Conservation (phyloP, 1,140 invertebrate genomes). For the Aphelenchoides avenae region DNA sequence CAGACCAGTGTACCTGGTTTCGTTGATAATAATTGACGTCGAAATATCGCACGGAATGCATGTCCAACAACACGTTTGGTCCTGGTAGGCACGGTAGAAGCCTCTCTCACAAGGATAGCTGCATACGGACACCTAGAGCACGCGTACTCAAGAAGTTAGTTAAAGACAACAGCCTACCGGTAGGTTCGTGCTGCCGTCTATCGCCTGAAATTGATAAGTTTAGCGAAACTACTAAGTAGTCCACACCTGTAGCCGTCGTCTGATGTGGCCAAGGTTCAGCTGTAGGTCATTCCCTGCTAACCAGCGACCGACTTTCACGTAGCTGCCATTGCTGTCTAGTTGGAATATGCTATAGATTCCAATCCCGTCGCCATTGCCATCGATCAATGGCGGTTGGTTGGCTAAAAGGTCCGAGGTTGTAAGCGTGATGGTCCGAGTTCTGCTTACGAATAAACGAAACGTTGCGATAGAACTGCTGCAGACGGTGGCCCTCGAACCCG, state of each 20-base stretch:
- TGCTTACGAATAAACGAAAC: conserved; percentile 43
- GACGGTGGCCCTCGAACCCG: conserved; percentile 49
- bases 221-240: not conserved
- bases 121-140: conserved; percentile 67
- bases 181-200: conserved; percentile 28
- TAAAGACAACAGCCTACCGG: too few species aligned
- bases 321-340: conserved; percentile 45
- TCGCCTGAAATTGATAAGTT: conserved; percentile 16
- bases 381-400: conserved; percentile 53
- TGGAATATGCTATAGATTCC: conserved; percentile 62
- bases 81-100: conserved; percentile 66
- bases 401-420: conserved; percentile 18
- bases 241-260: conserved; percentile 42
- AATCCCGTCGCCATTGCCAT: conserved; percentile 62
- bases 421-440: not conserved
- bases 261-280: conserved; percentile 42
- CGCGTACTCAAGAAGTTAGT: conserved; percentile 3
- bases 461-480: conserved; percentile 55
- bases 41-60: conserved; percentile 69
- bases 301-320: conserved; percentile 48
- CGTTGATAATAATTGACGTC: conserved; percentile 69
- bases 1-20: conserved; percentile 64
- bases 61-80: conserved; percentile 70
- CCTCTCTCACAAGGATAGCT: conserved; percentile 68
- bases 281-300: conserved; percentile 19